Conservation (phyloP, 2,113 vertebrate species). For the Burhinus oedicnemus region DNA sequence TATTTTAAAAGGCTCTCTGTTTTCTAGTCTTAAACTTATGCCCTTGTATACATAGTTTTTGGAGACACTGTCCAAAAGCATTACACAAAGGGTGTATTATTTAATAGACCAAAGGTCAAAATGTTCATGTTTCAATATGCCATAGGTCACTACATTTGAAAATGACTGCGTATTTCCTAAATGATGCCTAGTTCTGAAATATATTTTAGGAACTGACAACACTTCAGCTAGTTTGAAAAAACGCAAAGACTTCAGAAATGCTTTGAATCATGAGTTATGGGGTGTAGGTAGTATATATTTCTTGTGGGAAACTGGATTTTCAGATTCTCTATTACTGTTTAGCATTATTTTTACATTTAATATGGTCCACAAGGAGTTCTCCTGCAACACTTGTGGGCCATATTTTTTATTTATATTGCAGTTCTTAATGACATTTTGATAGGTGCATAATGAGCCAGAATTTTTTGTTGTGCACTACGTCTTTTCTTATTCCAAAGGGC, state of each 20-base stretch:
- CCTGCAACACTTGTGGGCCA: neutral
- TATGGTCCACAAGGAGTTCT: neutral
- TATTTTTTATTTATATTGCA: slow-evolving; percentile 6
- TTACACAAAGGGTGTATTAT: slow-evolving; percentile 63
- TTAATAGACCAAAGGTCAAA: slow-evolving; percentile 58
- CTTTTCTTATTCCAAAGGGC: neutral
- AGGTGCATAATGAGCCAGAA: neutral
- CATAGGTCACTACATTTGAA: slow-evolving; percentile 36
- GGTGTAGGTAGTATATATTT: neutral
- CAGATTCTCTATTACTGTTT: neutral
- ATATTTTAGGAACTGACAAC: slow-evolving; percentile 51
- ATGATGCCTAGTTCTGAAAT: slow-evolving; percentile 53
- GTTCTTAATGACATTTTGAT: slow-evolving; percentile 39
- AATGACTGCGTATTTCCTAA: slow-evolving; percentile 65
- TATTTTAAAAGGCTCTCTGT: neutral
- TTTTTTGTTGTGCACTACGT: neutral
- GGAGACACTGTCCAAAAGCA: slow-evolving; percentile 8
- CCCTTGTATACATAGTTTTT: slow-evolving; percentile 7
- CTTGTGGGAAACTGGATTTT: neutral
- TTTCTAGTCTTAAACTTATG: neutral
- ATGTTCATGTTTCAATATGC: slow-evolving; percentile 65
- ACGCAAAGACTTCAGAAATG: slow-evolving; percentile 13
- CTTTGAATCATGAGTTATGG: slow-evolving; percentile 19
- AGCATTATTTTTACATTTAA: slow-evolving; percentile 47
- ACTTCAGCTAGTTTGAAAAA: neutral